phyloP scores from a whole-genome alignment of 2,888 invertebrate species.

The Trachelus troglodyta region DNA sequence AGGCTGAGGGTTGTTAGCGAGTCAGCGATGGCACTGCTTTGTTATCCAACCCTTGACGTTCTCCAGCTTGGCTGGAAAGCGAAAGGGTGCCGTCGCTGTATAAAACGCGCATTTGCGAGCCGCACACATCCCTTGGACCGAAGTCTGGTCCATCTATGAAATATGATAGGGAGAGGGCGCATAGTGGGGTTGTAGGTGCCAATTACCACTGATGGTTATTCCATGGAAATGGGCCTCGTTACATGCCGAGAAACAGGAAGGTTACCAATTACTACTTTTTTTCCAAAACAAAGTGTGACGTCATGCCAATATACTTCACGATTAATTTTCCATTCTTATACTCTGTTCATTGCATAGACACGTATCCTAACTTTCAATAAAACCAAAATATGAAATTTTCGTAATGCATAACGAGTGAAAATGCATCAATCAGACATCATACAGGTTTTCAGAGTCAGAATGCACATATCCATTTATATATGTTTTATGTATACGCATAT shows the following conservation, averaged over 20 bases:
- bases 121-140: slow-evolving; percentile 44
- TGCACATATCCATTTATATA: neutral
- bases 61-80: slow-evolving; percentile 39
- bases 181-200: slow-evolving; percentile 57
- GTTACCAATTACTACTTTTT: slow-evolving; percentile 59
- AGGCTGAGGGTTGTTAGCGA: slow-evolving; percentile 57
- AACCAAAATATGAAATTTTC: neutral
- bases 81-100: slow-evolving; percentile 51
- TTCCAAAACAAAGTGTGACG: neutral
- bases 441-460: neutral
- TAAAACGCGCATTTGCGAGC: slow-evolving; percentile 56
- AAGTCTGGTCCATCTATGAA: slow-evolving; percentile 44
- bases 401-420: neutral
- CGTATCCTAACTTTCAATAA: neutral
- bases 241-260: slow-evolving; percentile 56
- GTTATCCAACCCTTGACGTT: slow-evolving; percentile 43
- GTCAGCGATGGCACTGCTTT: slow-evolving; percentile 57
- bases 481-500: neutral
- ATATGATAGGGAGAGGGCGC: slow-evolving; percentile 53
- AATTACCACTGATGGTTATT: slow-evolving; percentile 65
- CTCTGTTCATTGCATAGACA: too few relatives aligned
- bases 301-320: neutral
- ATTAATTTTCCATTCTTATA: too few relatives aligned
- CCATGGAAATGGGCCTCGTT: slow-evolving; percentile 66
- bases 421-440: neutral